These are phyloP conservation scores for Acrocyrtus sp. DNA, from an alignment of 2,888 invertebrate species.

Conservation along the genomic window DNA sequence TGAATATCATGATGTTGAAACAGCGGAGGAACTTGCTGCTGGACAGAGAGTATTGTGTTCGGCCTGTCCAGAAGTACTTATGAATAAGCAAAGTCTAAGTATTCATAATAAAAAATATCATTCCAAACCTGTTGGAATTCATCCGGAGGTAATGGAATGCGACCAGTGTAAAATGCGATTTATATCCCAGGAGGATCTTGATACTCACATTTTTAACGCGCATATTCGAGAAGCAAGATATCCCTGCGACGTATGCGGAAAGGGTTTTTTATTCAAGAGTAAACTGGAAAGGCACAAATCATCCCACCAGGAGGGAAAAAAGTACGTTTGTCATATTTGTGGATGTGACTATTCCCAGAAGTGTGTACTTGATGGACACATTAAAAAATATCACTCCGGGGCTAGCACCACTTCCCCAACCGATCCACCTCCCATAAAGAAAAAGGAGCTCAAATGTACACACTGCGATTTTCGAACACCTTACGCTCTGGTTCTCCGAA, in stretches of 20 bases:
- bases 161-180: neutral
- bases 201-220: neutral
- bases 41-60: no score
- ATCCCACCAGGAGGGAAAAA: neutral
- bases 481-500: neutral
- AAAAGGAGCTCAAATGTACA: no score
- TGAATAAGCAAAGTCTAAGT: neutral
- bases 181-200: neutral
- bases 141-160: neutral
- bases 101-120: neutral
- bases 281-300: neutral
- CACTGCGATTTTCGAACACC: constrained; percentile 6
- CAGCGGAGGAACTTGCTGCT: no score
- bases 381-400: neutral
- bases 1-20: no score
- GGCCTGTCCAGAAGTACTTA: neutral
- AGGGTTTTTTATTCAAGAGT: neutral
- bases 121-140: neutral
- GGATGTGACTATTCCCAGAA: constrained; percentile 1
- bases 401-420: no score
- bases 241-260: constrained; percentile 12
- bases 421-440: no score
- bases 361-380: neutral
- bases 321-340: constrained; percentile 9
- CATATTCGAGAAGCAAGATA: neutral